Evolutionary conservation across 2,113 vertebrate species (phyloP), one percentile per base, ranked within the genome.

Genomic region (Pelodiscus sinensis): DNA sequence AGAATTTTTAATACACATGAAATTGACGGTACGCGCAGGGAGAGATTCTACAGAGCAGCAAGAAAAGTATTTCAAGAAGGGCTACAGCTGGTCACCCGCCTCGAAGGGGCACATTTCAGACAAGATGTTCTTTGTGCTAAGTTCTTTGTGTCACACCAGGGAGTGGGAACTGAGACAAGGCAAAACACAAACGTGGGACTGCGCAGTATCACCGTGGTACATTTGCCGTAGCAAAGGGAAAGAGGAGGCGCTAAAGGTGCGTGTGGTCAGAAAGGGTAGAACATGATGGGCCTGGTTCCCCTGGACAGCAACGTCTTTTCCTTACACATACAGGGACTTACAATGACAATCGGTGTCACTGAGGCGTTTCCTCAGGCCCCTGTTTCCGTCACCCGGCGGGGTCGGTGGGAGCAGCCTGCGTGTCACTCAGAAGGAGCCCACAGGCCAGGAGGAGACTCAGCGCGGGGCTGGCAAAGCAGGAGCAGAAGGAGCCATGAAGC

Each of bases 21-120:
- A n/a, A 35, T 9, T 9, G 16, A 16, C 65, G 4, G 65, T 68
- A 35, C 52, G 14, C 65, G 35, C 31, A 68, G 65, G 31, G 9
- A 68, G 65, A 68, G 35, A 10, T 54, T 54, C 52, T 35, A 35
- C 31, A n/a, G 65, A 68, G 65, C 31, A 68, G 65, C 16, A 35
- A n/a, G 65, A 21, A n/a, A n/a, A 44, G 3, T 65, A n/a, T 68
- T 35, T 35, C n/a, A 35, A n/a, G 65, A 35, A 10, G 65, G 1
- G 18, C 4, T 4, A 4, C 1, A 15, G 2, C 65, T 2, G 9
- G 19, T 35, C 2, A 18, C 16, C 18, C 9, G 3, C 4, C 31
- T 9, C 1, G 19, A 5, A 19, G 31, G 31, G 15, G 7, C 3
- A 2, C 18, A 35, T 35, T 19, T 68, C 65, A 68, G n/a, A 21